Evolutionary conservation across 92 coral and sea anemone species (phyloP).

Genomic region (Siderastrea radians): DNA sequence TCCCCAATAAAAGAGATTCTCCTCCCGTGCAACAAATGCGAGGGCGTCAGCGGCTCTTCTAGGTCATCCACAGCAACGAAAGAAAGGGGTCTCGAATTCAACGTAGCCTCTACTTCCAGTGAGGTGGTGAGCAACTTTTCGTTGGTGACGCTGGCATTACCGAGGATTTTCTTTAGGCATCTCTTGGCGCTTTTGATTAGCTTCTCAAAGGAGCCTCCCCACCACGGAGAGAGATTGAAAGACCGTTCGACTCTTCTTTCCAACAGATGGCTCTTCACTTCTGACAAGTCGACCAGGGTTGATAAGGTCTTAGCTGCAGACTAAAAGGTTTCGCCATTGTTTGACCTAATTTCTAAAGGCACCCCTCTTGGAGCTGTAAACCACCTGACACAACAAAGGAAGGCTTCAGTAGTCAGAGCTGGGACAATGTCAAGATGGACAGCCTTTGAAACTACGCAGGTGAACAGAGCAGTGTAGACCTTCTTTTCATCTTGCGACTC

Average conservation of each 20-base stretch:
- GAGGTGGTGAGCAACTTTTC: background rate
- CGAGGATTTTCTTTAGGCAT: background rate
- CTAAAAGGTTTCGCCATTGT: slow-evolving; percentile 27
- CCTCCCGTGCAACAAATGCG: no score
- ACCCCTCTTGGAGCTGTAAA: background rate
- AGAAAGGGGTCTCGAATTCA: background rate
- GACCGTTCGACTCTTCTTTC: background rate
- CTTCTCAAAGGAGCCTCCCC: background rate
- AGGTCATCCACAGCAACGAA: no score
- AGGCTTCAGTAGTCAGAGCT: background rate
- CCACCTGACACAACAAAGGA: background rate
- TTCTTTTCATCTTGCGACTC: background rate
- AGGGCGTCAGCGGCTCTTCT: no score
- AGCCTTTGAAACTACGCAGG: background rate
- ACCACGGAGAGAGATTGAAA: background rate
- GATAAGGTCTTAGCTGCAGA: background rate
- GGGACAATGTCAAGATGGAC: background rate
- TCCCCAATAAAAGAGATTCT: no score
- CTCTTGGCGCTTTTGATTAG: background rate
- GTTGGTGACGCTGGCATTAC: background rate
- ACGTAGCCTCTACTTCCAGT: background rate
- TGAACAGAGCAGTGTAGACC: background rate
- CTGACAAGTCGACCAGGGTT: background rate
- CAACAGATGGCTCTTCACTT: background rate
- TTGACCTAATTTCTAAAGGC: background rate